phyloP scores from a whole-genome alignment of 2,888 invertebrate genomes.

The Gisinianus flammeolus region DNA sequence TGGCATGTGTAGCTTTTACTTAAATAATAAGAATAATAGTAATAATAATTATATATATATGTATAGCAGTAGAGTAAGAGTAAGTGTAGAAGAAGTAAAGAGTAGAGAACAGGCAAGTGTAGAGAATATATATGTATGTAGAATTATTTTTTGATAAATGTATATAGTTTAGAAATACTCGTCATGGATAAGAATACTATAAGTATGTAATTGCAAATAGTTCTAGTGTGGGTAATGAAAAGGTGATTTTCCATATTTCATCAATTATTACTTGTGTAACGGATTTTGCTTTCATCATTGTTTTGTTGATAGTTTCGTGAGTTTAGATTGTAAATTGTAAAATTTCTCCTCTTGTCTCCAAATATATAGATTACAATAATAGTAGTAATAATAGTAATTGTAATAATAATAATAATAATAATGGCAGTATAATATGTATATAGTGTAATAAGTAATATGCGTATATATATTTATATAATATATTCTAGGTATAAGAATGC shows the following conservation, averaged over 20 bases:
- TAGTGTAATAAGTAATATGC: background rate
- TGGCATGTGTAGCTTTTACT: constrained; percentile 10
- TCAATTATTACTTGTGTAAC: background rate
- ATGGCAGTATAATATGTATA: background rate
- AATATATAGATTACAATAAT: background rate
- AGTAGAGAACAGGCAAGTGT: constrained; percentile 14
- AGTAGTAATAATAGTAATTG: background rate
- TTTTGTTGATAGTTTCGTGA: background rate
- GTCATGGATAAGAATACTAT: too few relatives aligned
- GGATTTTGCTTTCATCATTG: background rate
- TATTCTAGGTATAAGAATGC: constrained; percentile 42
- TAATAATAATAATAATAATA: constrained; percentile 11
- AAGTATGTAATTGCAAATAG: too few relatives aligned
- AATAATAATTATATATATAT: constrained; percentile 11
- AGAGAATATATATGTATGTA: constrained; percentile 4
- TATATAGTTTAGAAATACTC: too few relatives aligned
- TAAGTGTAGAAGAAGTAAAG: constrained; percentile 14
- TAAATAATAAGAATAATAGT: constrained; percentile 9
- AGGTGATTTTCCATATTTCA: background rate
- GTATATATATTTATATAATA: constrained; percentile 1
- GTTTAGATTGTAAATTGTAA: background rate
- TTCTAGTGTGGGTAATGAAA: too few relatives aligned
- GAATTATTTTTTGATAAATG: too few relatives aligned
- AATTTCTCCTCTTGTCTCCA: background rate
- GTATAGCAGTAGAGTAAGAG: background rate